Evolutionary conservation across 2,113 vertebrate genomes (phyloP).

Genomic region (Hypanus sabinus): DNA sequence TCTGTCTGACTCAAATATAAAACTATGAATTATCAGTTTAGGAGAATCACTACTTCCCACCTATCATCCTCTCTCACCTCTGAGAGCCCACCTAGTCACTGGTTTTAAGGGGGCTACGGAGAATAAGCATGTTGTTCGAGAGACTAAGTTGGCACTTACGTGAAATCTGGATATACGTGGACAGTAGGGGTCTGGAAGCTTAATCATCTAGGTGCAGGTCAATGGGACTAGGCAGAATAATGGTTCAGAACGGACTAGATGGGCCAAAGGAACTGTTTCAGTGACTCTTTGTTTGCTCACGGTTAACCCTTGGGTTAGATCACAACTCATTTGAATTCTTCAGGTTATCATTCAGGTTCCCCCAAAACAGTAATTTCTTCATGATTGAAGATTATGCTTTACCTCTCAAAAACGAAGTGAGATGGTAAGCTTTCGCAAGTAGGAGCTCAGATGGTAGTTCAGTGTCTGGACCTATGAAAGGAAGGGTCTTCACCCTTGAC

Average conservation of each 20-base stretch:
- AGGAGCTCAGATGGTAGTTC: not conserved
- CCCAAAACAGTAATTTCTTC: not conserved
- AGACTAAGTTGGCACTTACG: too few relatives aligned
- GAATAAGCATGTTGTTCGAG: not conserved
- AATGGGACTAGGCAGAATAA: too few relatives aligned
- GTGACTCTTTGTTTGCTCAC: too few relatives aligned
- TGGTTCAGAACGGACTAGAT: not conserved
- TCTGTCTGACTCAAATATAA: not conserved
- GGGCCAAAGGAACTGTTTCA: too few relatives aligned
- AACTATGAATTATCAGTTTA: not conserved
- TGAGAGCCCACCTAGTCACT: not conserved
- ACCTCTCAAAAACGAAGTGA: not conserved
- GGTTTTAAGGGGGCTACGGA: not conserved
- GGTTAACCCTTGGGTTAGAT: not conserved
- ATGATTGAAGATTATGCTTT: not conserved
- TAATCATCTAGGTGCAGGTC: too few relatives aligned
- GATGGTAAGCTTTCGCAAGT: not conserved
- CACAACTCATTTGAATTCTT: too few relatives aligned
- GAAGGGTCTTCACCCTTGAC: not conserved
- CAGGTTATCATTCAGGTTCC: not conserved
- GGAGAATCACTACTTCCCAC: not conserved
- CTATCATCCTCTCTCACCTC: not conserved
- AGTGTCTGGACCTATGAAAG: too few relatives aligned
- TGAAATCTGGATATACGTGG: too few relatives aligned
- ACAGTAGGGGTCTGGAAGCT: too few relatives aligned